Conservation (phyloP, 2,113 vertebrate genomes). For the Myodes glareolus region DNA sequence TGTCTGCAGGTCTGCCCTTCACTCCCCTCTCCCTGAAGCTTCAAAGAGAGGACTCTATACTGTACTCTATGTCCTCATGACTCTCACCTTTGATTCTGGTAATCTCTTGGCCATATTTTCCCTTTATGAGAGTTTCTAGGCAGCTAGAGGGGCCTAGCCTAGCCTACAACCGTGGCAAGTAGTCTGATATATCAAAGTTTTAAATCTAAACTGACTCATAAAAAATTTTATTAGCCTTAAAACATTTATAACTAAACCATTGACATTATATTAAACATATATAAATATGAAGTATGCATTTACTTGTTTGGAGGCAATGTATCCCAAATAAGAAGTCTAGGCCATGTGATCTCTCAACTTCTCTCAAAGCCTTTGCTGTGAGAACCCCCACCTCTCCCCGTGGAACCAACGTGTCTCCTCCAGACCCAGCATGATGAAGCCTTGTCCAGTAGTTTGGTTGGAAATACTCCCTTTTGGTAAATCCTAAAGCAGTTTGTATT, state of each 20-base stretch:
- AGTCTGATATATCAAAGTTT: not conserved
- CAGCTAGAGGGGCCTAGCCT: accelerated
- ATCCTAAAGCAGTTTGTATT: not conserved
- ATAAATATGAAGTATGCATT: not conserved
- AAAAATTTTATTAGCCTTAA: not conserved
- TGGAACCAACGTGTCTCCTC: not conserved
- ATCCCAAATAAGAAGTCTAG: not conserved
- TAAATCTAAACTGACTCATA: not conserved
- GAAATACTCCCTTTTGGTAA: not conserved
- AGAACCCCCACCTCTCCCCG: not conserved
- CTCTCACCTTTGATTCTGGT: not conserved
- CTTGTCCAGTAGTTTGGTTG: accelerated
- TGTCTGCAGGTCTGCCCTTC: accelerated
- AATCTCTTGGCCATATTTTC: not conserved
- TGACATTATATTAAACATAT: not conserved
- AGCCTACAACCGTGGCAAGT: not conserved
- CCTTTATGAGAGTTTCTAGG: not conserved
- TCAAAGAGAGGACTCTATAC: too few species aligned
- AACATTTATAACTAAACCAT: not conserved
- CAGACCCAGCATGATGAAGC: accelerated
- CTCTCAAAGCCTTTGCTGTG: accelerated
- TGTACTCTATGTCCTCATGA: not conserved
- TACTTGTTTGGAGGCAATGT: not conserved
- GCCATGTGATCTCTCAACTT: not conserved
- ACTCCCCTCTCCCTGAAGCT: not conserved